phyloP scores from a whole-genome alignment of 2,888 invertebrate genomes.

The Epinotia nisella region DNA sequence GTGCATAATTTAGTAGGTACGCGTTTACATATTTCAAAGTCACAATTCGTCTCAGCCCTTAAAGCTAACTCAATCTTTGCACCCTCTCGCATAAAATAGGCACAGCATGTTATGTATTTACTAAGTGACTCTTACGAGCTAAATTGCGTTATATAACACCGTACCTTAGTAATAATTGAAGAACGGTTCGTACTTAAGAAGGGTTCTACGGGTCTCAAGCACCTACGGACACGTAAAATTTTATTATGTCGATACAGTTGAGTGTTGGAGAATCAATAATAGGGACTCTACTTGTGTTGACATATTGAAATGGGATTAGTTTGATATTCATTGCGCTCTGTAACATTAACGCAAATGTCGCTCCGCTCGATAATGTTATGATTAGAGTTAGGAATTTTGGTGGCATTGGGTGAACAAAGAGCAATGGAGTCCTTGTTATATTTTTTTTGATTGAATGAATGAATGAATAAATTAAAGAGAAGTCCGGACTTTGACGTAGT shows the following conservation, averaged over 20 bases:
- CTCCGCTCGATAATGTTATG: no score
- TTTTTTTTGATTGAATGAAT: no score
- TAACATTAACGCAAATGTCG: no score
- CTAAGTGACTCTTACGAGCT: conserved; percentile 14
- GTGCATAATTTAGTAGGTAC: neutral
- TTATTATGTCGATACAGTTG: conserved; percentile 39
- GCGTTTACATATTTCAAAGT: neutral
- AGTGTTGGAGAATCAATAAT: conserved; percentile 35
- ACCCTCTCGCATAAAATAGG: neutral
- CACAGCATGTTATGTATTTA: conserved; percentile 8
- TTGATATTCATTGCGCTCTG: no score
- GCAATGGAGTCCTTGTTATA: no score
- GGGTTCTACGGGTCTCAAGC: conserved; percentile 29
- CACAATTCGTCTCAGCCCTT: neutral
- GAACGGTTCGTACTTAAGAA: conserved; percentile 22
- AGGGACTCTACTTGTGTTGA: no score
- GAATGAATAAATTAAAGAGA: no score
- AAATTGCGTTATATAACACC: conserved; percentile 22
- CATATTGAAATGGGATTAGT: no score
- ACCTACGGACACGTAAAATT: conserved; percentile 35
- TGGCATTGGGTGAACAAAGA: no score
- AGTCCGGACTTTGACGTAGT: no score
- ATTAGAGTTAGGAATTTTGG: no score
- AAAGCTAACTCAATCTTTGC: neutral
- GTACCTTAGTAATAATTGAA: conserved; percentile 27